Evolutionary conservation across 2,888 invertebrate species (phyloP).

Genomic region (Dryobotodes eremita): DNA sequence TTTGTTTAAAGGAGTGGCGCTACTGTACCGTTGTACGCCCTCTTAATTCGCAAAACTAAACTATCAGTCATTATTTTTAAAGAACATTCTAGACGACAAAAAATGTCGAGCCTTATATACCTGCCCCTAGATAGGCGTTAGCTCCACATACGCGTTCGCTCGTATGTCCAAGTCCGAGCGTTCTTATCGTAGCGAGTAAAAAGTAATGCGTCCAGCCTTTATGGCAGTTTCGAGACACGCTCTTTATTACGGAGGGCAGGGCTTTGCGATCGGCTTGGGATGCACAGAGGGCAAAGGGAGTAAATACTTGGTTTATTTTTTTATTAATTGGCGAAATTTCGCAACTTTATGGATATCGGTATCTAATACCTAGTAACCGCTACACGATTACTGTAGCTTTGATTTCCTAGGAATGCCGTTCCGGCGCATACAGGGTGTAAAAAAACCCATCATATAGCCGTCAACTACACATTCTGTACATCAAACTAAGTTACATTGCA

Average conservation of each 20-base stretch:
- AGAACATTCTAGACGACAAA: neutral
- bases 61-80: neutral
- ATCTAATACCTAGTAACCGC: too few species aligned
- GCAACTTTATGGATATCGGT: neutral
- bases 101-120: conserved; percentile 29
- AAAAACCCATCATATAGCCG: too few species aligned
- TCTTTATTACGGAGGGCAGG: conserved; percentile 88
- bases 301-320: neutral
- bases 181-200: conserved; percentile 89
- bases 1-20: too few species aligned
- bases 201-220: conserved; percentile 90
- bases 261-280: conserved; percentile 60
- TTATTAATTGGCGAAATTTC: neutral
- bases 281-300: conserved; percentile 66
- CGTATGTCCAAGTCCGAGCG: conserved; percentile 71
- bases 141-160: conserved; percentile 47
- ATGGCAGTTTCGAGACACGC: conserved; percentile 90
- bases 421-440: too few species aligned
- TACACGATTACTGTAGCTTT: too few species aligned
- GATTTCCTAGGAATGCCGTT: too few species aligned
- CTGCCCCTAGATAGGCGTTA: conserved; percentile 47
- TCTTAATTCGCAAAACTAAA: too few species aligned
- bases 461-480: too few species aligned
- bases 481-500: too few species aligned
- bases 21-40: too few species aligned